Conservation (phyloP, 2,888 invertebrate species). For the Acutogordius australiensis region DNA sequence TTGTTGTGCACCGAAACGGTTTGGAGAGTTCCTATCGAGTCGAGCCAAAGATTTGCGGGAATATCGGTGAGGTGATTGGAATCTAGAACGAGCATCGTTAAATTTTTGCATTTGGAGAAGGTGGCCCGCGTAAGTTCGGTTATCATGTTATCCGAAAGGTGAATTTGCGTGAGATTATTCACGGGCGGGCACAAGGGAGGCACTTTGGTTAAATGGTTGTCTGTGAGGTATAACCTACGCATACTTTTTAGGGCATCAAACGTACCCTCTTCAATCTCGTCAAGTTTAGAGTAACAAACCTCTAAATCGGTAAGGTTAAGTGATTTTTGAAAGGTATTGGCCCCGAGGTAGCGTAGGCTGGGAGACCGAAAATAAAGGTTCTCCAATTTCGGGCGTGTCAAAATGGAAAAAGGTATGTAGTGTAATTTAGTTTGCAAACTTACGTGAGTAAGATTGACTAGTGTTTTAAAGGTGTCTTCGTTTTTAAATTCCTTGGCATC, state of each 20-base stretch:
- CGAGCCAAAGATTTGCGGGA: neutral
- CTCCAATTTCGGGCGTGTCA: neutral
- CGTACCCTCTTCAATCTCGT: neutral
- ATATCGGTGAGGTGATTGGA: neutral
- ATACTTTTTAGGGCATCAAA: neutral
- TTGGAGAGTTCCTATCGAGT: neutral
- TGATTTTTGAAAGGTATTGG: neutral
- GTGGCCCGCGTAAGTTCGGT: neutral
- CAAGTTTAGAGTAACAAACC: neutral
- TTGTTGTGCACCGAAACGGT: neutral
- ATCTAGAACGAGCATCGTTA: neutral
- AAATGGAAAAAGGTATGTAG: neutral
- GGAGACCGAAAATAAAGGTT: neutral
- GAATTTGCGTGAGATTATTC: neutral
- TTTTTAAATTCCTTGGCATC: neutral
- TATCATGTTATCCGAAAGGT: neutral
- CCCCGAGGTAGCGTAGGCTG: neutral
- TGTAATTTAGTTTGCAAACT: neutral
- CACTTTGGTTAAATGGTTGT: neutral
- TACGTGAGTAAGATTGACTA: neutral
- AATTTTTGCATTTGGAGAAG: neutral
- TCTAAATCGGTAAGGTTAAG: neutral
- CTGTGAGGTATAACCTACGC: neutral
- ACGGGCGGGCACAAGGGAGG: neutral
- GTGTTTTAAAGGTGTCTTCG: neutral